Conservation (phyloP, 2,888 invertebrate genomes). For the Dynastes hyllus region DNA sequence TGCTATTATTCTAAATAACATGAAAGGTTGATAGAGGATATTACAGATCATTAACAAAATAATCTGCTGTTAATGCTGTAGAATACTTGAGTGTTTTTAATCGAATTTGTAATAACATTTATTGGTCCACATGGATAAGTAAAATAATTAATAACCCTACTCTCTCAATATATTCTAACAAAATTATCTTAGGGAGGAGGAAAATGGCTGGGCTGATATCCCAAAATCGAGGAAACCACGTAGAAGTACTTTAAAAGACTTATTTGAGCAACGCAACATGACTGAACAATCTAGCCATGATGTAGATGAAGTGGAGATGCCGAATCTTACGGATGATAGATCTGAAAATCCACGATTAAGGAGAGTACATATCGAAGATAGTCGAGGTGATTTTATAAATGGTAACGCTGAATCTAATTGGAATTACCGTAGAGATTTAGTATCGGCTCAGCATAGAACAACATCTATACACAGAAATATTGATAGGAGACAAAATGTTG, state of each 20-base stretch:
- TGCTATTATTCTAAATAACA: neutral
- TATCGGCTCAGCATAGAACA: slow-evolving; percentile 50
- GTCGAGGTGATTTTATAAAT: slow-evolving; percentile 6
- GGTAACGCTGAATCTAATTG: neutral
- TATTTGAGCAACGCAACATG: slow-evolving; percentile 25
- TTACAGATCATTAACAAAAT: neutral
- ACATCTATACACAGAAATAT: slow-evolving; percentile 58
- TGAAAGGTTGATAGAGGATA: neutral
- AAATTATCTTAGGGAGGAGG: neutral
- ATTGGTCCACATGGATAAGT: neutral
- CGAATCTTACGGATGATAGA: neutral
- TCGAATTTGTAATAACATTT: too few species aligned
- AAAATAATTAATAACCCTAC: neutral
- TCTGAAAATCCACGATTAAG: slow-evolving; percentile 6
- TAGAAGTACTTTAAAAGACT: slow-evolving; percentile 28
- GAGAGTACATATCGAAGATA: slow-evolving; percentile 16
- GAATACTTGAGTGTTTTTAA: neutral
- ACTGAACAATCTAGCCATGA: neutral
- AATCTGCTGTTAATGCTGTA: neutral
- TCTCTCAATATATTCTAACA: neutral
- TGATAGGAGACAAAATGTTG: slow-evolving; percentile 33
- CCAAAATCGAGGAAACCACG: neutral
- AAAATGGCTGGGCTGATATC: neutral
- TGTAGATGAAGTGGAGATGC: neutral
- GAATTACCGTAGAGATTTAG: slow-evolving; percentile 26